Evolutionary conservation across 2,113 vertebrate species (phyloP), one percentile per base, ranked within the genome.

Genomic region (Galbula dea): DNA sequence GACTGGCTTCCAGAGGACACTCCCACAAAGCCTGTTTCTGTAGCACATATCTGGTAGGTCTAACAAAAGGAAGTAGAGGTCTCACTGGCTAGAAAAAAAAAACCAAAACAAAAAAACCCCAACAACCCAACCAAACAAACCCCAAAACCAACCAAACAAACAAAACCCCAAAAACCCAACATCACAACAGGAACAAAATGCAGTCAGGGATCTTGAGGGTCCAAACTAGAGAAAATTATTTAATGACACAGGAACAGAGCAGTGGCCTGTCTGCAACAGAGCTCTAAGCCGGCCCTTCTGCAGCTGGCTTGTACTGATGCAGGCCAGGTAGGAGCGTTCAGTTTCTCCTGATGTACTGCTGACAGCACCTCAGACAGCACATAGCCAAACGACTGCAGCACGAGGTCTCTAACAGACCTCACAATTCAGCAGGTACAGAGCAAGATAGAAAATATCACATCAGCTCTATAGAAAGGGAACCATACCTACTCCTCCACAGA

Each of bases 41-140:
- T 22, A 67, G 49, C 34, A 22, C 58, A 41, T 54, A 69, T 52
- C 63, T 77, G 65, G 80, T 76, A 76, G 34, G 79, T 75, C 1
- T 30, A 67, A 71, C 4, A 7, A 51, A 57, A 76, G 57, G 78
- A 74, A 69, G 46, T 1, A 12, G 54, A 76, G 67, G 48, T 85
- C 65, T 51, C 52, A 9, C n/a, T 12, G 12, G 23, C 58, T 73
- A 51, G 29, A 72, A 54, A 89, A 91, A 49, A 88, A 88, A 23
- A n/a, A n/a, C n/a, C n/a, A n/a, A 86, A 92, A 88, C 39, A 79
- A 52, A 52, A 23, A 67, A 52, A 15, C n/a, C n/a, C n/a, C n/a
- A 29, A 57, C 86, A 90, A 23, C 29, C 78, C 58, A 91, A 26
- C 48, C n/a, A n/a, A n/a, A n/a, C n/a, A n/a, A n/a, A n/a, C n/a